Conservation (phyloP, 2,797 vertebrate species). For the Enteromius paludinosus region DNA sequence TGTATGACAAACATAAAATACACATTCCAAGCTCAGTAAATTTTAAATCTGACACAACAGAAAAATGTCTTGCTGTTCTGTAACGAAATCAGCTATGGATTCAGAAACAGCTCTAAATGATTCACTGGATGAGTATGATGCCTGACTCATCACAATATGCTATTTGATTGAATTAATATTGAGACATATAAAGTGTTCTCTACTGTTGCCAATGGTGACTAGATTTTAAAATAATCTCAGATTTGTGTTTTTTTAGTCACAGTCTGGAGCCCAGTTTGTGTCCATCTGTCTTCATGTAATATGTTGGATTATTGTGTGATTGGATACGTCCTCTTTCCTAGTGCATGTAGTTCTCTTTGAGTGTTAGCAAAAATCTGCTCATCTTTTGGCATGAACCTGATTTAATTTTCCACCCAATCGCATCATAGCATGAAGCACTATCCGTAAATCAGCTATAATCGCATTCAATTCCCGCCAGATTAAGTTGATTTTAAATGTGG, state of each 20-base stretch:
- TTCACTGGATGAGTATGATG: not conserved
- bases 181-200: too few relatives aligned
- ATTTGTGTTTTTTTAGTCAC: not conserved
- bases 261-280: constrained; percentile 19
- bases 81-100: not conserved
- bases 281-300: constrained; percentile 2
- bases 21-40: not conserved
- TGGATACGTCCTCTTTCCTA: constrained; percentile 9
- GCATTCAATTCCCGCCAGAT: constrained; percentile 28
- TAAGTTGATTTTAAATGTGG: constrained; percentile 41
- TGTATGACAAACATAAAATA: not conserved
- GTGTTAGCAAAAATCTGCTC: constrained; percentile 6
- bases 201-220: constrained; percentile 11
- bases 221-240: constrained; percentile 9
- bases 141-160: not conserved
- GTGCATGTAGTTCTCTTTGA: constrained; percentile 1
- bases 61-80: not conserved
- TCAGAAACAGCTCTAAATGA: constrained; percentile 6
- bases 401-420: constrained; percentile 41
- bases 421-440: constrained; percentile 26
- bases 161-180: constrained; percentile 8
- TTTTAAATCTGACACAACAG: not conserved
- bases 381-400: constrained; percentile 26
- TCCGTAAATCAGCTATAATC: constrained; percentile 20
- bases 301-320: constrained; percentile 9